These are phyloP conservation scores for Gymnorhina tibicen DNA, from an alignment of 2,113 vertebrate genomes.

Conservation along the genomic window DNA sequence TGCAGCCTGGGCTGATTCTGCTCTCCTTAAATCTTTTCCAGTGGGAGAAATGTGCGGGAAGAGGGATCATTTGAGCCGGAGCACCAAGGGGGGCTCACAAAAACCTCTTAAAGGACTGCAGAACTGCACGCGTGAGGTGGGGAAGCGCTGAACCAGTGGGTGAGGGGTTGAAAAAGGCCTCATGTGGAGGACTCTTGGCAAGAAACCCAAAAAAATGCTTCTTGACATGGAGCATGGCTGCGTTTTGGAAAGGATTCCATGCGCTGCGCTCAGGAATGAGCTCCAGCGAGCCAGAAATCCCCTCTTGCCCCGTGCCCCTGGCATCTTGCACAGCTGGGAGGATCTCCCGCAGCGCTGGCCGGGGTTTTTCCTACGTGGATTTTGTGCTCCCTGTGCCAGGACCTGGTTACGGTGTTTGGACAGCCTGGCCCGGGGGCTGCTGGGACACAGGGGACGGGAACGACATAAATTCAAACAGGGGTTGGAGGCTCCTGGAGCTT, in stretches of 20 bases:
- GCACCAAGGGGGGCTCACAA: neutral
- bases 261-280: neutral
- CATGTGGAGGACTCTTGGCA: neutral
- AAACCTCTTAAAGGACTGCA: neutral
- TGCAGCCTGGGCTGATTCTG: neutral
- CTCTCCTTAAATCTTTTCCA: neutral
- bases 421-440: neutral
- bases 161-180: neutral
- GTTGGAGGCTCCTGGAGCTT: neutral
- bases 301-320: neutral
- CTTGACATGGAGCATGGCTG: rapidly evolving
- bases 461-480: neutral
- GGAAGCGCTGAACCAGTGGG: neutral
- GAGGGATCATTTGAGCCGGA: neutral
- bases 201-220: neutral
- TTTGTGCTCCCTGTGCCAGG: neutral
- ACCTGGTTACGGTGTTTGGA: neutral
- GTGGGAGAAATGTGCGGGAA: neutral
- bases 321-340: neutral
- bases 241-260: neutral
- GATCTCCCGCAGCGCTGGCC: neutral
- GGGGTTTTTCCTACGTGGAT: rapidly evolving
- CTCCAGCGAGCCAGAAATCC: neutral
- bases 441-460: too few relatives aligned
- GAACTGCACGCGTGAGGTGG: neutral